Conservation (phyloP, 1,140 invertebrate species). For the Drosophila trapezifrons region DNA sequence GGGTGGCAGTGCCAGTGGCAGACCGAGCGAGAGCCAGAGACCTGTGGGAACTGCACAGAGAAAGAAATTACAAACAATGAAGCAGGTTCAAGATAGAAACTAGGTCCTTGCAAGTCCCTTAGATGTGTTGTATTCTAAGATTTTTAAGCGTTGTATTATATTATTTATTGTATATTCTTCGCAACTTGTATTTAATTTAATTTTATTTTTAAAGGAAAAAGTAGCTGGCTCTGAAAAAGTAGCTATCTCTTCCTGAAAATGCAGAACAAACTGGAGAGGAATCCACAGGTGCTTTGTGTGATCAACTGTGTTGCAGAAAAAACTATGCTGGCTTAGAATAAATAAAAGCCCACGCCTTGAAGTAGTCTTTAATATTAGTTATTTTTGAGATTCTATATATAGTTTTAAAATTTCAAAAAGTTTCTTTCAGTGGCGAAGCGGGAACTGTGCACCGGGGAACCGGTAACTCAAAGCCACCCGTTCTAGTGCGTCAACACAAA, state of each 20-base stretch:
- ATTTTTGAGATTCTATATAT: neutral
- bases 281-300: no score
- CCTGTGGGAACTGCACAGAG: constrained; percentile 25
- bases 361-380: neutral
- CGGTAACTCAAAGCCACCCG: constrained; percentile 41
- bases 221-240: no score
- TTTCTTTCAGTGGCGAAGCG: constrained; percentile 20
- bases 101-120: neutral
- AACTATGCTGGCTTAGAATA: neutral
- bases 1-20: neutral
- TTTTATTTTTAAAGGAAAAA: no score
- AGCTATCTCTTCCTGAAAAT: no score
- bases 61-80: neutral
- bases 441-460: constrained; percentile 19
- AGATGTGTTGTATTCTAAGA: no score
- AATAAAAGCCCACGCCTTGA: neutral
- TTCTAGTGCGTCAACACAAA: constrained; percentile 71
- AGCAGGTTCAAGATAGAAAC: no score
- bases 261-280: no score
- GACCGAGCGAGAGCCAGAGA: neutral
- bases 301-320: no score
- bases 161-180: no score
- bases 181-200: no score
- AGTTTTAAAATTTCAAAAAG: neutral
- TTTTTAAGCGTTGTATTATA: no score